Base-by-base conservation (phyloP, 1,140 invertebrate genomes). In the Bombus sylvicola region DNA sequence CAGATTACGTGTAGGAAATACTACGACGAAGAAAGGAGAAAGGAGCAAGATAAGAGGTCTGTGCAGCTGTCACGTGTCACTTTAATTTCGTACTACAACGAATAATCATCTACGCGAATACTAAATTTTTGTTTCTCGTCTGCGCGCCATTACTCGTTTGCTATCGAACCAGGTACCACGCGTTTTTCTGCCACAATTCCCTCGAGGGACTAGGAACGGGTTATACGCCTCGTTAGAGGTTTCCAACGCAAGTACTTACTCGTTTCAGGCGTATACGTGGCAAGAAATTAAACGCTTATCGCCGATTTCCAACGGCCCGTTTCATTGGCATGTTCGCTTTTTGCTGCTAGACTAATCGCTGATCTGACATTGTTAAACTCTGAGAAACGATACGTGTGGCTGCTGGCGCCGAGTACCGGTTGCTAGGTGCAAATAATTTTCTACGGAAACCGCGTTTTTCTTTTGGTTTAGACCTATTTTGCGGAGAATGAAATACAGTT, bases 361-460 rank as follows among this genome's bases (percentile, higher is more conserved):
- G 41, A 53, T 66, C 37, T 34, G 34, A 83, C 22, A 31, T 72
- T 18, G 34, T 22, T 18, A 53, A 18, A 53, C 18, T 22, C 18
- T 53, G 9, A 64, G 13, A 31, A 68, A 73, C 37, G 31, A 34
- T 80, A 47, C 28, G 3, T 3, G 15, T 10, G 53, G 43, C 34
- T 25, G 18, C 8, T 71, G 82, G 47, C 82, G 75, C 82, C 75
- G 31, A 31, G 9, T 59, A 78, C 82, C 75, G 47, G 74, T 79
- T 78, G 9, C 37, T 28, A 41, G n/a, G 37, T 64, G 59, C 18
- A 31, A 62, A 78, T 78, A 62, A 64, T 25, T 22, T 25, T 34
- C 39, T 12, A 9, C 25, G 22, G 18, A 18, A 53, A 53, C 47
- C 9, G 13, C 10, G 47, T 76, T 39, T 59, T 39, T 28, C 37